Percentiles rank a stretch among this genome's conserved stretches.
Conservation (phyloP, 2,888 invertebrate species). For the Magallana nippona region DNA sequence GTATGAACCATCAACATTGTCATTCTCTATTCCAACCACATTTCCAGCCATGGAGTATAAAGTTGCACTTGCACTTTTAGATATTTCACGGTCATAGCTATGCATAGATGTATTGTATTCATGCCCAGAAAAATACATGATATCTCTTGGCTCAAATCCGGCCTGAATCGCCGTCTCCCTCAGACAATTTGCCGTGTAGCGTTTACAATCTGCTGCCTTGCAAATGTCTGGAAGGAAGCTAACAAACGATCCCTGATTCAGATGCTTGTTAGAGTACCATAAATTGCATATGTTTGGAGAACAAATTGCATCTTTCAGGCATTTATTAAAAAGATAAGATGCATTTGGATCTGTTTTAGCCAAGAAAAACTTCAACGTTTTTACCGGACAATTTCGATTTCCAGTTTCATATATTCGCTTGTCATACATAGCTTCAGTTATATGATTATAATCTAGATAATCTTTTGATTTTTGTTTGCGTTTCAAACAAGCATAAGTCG, state of each 20-base stretch:
- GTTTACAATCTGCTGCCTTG: neutral
- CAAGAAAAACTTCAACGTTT: slow-evolving; percentile 1
- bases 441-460: neutral
- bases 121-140: too few species aligned
- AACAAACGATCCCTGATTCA: neutral
- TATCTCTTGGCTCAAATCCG: too few species aligned
- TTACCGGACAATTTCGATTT: neutral
- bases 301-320: neutral
- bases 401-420: slow-evolving; percentile 15
- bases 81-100: too few species aligned
- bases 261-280: neutral
- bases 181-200: neutral
- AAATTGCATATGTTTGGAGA: neutral
- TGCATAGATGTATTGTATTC: too few species aligned
- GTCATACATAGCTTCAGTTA: neutral
- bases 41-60: too few species aligned
- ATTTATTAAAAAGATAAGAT: neutral
- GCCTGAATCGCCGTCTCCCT: neutral
- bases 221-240: neutral
- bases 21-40: too few species aligned
- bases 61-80: too few species aligned
- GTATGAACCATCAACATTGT: too few species aligned
- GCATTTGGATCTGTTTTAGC: neutral
- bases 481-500: neutral
- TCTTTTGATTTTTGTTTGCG: neutral